phyloP scores from a whole-genome alignment of 2,888 invertebrate genomes.

The Apotomis capreana region DNA sequence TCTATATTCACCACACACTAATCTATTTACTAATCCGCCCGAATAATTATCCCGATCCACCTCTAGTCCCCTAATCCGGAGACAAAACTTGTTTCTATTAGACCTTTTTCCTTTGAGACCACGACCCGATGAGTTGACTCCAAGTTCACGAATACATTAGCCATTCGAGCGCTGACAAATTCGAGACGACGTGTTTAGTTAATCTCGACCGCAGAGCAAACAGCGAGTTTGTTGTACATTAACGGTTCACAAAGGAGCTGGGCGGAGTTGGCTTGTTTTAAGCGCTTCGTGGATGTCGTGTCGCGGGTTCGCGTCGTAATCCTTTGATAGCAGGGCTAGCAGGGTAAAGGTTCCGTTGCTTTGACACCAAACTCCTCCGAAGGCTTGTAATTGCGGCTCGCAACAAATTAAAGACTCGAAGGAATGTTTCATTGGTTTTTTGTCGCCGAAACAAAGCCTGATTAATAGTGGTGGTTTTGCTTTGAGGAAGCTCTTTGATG shows the following conservation, averaged over 20 bases:
- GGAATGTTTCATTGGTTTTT: constrained; percentile 40
- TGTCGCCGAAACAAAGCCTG: constrained; percentile 25
- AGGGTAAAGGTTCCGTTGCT: constrained; percentile 24
- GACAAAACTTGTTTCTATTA: constrained; percentile 42
- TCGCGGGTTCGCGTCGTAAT: not conserved
- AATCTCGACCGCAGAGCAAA: constrained; percentile 17
- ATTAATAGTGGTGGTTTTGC: constrained; percentile 30
- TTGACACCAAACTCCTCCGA: constrained; percentile 38
- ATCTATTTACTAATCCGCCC: constrained; percentile 40
- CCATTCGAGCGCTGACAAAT: constrained; percentile 34
- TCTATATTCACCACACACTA: constrained; percentile 41
- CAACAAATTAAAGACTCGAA: constrained; percentile 36
- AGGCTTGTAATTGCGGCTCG: constrained; percentile 37
- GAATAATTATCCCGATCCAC: constrained; percentile 39
- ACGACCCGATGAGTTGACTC: constrained; percentile 36
- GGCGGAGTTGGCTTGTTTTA: not conserved
- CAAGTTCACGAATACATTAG: constrained; percentile 40
- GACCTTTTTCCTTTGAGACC: constrained; percentile 39
- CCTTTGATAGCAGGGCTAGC: constrained; percentile 13
- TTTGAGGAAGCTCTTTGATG: constrained; percentile 21
- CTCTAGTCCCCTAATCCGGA: constrained; percentile 38
- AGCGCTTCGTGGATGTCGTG: constrained; percentile 14
- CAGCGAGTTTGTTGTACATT: constrained; percentile 5
- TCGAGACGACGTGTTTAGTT: constrained; percentile 36
- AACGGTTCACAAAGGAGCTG: constrained; percentile 27